Percentiles rank a stretch among this genome's conserved stretches.
Evolutionary conservation across 1,140 invertebrate species (phyloP).

Genomic region (Drosophila hydei): DNA sequence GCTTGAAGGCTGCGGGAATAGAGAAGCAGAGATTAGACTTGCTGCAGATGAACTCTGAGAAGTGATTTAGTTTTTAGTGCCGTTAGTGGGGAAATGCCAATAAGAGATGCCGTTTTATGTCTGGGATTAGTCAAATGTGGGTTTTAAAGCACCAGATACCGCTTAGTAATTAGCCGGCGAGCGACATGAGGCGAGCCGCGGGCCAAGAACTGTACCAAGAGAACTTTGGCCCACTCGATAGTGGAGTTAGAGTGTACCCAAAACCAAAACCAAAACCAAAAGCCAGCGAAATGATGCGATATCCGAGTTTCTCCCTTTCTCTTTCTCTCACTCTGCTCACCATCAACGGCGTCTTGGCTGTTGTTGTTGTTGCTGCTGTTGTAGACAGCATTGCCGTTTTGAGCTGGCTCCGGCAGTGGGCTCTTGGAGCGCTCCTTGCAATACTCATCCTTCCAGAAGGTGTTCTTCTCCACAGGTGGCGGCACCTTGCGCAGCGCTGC

Average conservation of each 20-base stretch:
- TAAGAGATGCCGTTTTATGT: slow-evolving; percentile 38
- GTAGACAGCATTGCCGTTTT: slow-evolving; percentile 13
- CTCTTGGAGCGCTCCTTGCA: slow-evolving; percentile 77
- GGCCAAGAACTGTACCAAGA: slow-evolving; percentile 42
- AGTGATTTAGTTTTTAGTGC: slow-evolving; percentile 46
- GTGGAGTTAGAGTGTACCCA: slow-evolving; percentile 31
- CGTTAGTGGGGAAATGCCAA: slow-evolving; percentile 65
- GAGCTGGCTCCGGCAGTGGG: slow-evolving; percentile 61
- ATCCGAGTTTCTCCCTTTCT: background rate
- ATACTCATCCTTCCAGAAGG: slow-evolving; percentile 83
- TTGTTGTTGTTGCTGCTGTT: slow-evolving; percentile 26
- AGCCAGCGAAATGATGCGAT: slow-evolving; percentile 35
- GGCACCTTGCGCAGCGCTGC: slow-evolving; percentile 84
- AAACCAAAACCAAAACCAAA: slow-evolving; percentile 36
- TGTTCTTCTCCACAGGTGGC: slow-evolving; percentile 83
- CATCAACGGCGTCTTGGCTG: slow-evolving; percentile 72
- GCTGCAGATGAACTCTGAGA: background rate
- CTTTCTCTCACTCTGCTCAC: slow-evolving; percentile 59
- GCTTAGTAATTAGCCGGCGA: slow-evolving; percentile 77
- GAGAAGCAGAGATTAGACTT: background rate
- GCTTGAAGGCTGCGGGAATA: slow-evolving; percentile 44
- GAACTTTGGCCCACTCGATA: slow-evolving; percentile 25
- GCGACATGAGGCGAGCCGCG: slow-evolving; percentile 44
- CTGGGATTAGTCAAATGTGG: slow-evolving; percentile 59
- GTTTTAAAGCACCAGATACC: slow-evolving; percentile 73